Percentiles rank a stretch among this genome's conserved stretches.
These are phyloP conservation scores for Aphelocoma californica DNA, from an alignment of 2,797 vertebrate genomes.

Conservation along the genomic window DNA sequence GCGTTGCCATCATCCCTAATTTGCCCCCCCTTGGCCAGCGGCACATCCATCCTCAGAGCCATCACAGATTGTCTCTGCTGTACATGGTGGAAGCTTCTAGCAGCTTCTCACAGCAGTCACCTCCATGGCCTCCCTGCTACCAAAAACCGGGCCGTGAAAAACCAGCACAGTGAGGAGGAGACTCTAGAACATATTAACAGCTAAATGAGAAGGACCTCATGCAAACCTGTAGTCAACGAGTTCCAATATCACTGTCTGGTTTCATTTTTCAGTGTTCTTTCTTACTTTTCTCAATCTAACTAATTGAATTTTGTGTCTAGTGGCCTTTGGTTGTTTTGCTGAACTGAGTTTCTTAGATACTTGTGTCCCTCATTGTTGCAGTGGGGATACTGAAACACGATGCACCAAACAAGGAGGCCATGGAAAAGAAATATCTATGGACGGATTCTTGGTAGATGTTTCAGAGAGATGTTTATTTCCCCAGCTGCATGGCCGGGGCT, in stretches of 20 bases:
- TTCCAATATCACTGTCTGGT: not conserved
- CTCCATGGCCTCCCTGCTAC: not conserved
- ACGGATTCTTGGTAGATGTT: no score
- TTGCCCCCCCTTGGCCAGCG: no score
- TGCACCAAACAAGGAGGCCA: no score
- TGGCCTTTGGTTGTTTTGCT: not conserved
- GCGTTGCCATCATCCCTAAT: fast-evolving
- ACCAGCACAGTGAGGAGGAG: not conserved
- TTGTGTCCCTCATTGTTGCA: not conserved
- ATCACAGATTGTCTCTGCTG: no score
- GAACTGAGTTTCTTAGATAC: not conserved
- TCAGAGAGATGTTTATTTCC: no score
- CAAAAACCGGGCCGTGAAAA: not conserved
- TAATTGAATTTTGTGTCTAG: not conserved
- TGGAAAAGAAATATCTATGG: no score
- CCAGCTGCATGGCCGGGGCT: no score
- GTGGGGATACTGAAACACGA: no score
- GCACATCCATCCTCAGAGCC: not conserved
- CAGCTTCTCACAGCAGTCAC: not conserved
- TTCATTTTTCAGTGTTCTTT: not conserved
- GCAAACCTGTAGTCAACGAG: not conserved
- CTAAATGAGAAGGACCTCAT: not conserved
- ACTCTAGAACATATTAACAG: not conserved
- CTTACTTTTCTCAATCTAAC: not conserved
- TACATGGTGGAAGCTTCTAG: not conserved